Base-by-base conservation (phyloP, 2,797 vertebrate species). In the Danio choprae region DNA sequence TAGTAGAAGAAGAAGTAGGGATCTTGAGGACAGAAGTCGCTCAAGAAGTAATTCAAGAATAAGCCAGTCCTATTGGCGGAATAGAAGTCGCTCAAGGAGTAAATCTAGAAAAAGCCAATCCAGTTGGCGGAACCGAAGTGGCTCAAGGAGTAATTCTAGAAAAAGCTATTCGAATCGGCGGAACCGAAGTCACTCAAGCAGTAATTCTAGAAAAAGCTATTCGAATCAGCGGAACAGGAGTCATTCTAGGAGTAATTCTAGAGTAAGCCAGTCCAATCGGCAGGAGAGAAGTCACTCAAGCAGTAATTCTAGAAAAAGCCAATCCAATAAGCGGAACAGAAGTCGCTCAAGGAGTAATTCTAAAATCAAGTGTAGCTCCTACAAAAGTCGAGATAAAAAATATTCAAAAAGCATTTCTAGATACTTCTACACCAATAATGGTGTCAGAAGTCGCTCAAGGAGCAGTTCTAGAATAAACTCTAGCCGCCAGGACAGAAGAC, bases 41-140 rank as follows among this genome's bases (percentile, higher is more conserved):
- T 90, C 90, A 51, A 69, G 84, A 44, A 87, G 85, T 53, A 84
- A 59, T 6, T 92, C 91, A 29, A 87, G 88, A 74, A 89, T 86
- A 48, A 87, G 87, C 48, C 89, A 84, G 9, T 64, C 72, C 16
- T 10, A 83, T 78, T 0, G 83, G 29, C 64, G 50, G 5, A 74
- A 86, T 40, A 76, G 81, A 71, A 88, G 86, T 20, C 46, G 3
- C 64, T 90, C 90, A 50, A 72, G 85, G 55, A 87, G 86, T 62
- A 83, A 67, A 13, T 92, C 91, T 46, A 87, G 87, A 72, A 91
- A 20, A 4, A 38, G 0, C 51, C 90, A 86, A 2, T 40, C 67
- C 40, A 36, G 83, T 74, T 0, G 82, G 41, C 64, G 51, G 5
- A 69, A 86, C 41, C 77, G 82, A 68, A 87, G 86, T 29, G 51